phyloP scores from a whole-genome alignment of 2,797 vertebrate species.

The Poeciliopsis gracilis region DNA sequence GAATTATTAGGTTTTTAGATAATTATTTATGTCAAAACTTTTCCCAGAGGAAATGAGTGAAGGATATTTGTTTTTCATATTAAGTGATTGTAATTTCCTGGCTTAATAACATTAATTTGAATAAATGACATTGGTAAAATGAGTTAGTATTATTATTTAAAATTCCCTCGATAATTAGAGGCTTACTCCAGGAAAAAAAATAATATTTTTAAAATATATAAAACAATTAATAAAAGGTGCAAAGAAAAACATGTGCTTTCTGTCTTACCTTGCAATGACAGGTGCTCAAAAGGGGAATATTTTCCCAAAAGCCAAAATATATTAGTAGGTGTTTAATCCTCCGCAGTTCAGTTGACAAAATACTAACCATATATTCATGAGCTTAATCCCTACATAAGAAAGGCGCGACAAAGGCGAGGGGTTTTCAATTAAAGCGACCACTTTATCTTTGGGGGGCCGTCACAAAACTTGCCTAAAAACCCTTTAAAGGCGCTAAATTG shows the following conservation, averaged over 20 bases:
- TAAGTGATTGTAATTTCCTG: conserved; percentile 91
- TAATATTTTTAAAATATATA: conserved; percentile 64
- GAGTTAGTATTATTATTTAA: conserved; percentile 73
- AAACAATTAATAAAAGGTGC: conserved; percentile 76
- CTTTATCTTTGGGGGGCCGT: conserved; percentile 65
- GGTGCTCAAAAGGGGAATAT: conserved; percentile 12
- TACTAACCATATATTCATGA: conserved; percentile 82
- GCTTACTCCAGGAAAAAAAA: conserved; percentile 59
- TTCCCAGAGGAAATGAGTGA: conserved; percentile 86
- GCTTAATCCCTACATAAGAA: conserved; percentile 79
- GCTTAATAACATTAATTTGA: conserved; percentile 85
- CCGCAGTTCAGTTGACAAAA: conserved; percentile 78
- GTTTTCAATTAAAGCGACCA: conserved; percentile 79
- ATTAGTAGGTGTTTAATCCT: conserved; percentile 54
- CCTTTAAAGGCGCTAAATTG: conserved; percentile 80
- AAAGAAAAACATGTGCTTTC: conserved; percentile 60
- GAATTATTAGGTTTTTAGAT: conserved; percentile 93
- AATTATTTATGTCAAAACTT: conserved; percentile 97
- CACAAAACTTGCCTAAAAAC: conserved; percentile 80
- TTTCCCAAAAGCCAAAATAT: conserved; percentile 5
- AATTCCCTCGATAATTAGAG: conserved; percentile 61
- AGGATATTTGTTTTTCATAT: conserved; percentile 85
- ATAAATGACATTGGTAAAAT: conserved; percentile 79
- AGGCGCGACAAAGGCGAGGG: conserved; percentile 74
- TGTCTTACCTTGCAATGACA: conserved; percentile 53